Evolutionary conservation across 2,113 vertebrate genomes (phyloP).

Genomic region (Ictalurus punctatus): DNA sequence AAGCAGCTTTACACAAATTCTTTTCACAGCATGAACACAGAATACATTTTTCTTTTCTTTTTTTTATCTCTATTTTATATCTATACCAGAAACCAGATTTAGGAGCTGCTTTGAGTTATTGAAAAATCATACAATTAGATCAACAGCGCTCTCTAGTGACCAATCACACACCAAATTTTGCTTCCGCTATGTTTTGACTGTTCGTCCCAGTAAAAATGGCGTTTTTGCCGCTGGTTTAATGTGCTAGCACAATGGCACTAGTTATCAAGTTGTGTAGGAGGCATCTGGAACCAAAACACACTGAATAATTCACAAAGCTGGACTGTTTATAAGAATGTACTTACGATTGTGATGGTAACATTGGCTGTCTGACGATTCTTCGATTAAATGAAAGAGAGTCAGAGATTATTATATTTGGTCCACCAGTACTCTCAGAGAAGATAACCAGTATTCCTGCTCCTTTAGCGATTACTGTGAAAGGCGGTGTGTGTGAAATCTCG

Average conservation of each 20-base stretch:
- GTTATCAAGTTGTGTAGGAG: background rate
- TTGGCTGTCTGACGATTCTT: too few species aligned
- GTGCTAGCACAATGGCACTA: background rate
- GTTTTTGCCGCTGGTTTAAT: background rate
- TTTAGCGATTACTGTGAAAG: too few species aligned
- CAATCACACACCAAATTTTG: background rate
- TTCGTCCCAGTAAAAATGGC: background rate
- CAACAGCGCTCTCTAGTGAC: constrained; percentile 22
- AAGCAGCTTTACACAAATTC: background rate
- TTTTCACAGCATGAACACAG: background rate
- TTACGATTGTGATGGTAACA: background rate
- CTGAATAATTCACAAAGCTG: too few species aligned
- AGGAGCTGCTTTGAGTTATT: background rate
- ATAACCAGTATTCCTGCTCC: too few species aligned
- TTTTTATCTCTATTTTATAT: background rate
- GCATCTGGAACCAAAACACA: background rate
- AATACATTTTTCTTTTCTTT: background rate
- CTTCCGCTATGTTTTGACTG: background rate
- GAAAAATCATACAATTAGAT: background rate
- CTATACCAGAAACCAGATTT: background rate
- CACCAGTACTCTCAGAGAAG: too few species aligned
- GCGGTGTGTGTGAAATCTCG: too few species aligned
- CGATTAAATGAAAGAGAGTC: too few species aligned
- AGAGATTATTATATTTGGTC: too few species aligned
- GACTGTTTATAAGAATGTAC: too few species aligned